Evolutionary conservation across 2,797 vertebrate species (phyloP), one percentile per base, ranked within the genome.

Genomic region (Schizothorax lantsangensis): DNA sequence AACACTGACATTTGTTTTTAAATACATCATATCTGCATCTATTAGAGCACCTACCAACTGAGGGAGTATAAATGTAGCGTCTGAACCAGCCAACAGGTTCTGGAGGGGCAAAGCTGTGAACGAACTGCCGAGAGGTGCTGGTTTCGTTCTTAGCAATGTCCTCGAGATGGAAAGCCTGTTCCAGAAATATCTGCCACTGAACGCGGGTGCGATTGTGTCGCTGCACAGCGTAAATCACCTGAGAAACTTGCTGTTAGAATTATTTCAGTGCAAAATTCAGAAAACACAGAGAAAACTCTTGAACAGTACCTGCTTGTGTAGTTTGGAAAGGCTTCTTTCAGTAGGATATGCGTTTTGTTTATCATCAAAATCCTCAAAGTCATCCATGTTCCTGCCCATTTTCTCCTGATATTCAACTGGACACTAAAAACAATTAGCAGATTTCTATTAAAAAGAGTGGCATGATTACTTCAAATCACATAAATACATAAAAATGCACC

Each of bases 351-450:
- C 95, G 93, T 97, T 98, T 86, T 96, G 96, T 85, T 97, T 97
- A 93, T 99, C 98, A 87, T 99, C 97, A 94, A 98, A 99, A 93
- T 99, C 98, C 95, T 99, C 98, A 89, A 98, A 99, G 92, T 99
- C 98, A 52, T 99, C 98, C 97, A 99, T 98, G 93, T 98, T 99
- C 80, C 98, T 95, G 79, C 98, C 97, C 98, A 99, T 98, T 95
- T 98, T 98, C 94, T 99, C 98, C 87, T 99, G 98, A 92, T 99
- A 98, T 15, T 98, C 98, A 89, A 95, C 85, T 7, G 98, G 98
- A 64, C 98, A 99, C 98, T 99, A 64, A 87, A 45, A 17, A 78
- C 78, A 45, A 66, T 59, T n/a, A 40, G 47, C 69, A 80, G 26
- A 36, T 49, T 69, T 57, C 30, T 47, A 14, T n/a, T 68, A 33